Percentiles rank a stretch among this genome's conserved stretches.
These are phyloP conservation scores for Zele albiditarsus DNA, from an alignment of 2,888 invertebrate genomes.

Conservation along the genomic window DNA sequence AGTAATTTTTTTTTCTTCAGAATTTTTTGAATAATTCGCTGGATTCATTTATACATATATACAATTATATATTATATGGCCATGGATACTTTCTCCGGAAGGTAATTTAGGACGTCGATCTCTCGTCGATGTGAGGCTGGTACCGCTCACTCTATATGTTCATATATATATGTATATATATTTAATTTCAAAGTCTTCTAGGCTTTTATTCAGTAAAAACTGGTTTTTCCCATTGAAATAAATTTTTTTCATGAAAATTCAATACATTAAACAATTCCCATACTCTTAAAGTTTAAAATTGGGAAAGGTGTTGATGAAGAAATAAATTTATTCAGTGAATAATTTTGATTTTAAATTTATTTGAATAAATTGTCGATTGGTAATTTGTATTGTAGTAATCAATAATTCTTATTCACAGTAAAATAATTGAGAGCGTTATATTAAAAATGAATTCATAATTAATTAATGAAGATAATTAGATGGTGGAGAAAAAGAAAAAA, in stretches of 20 bases:
- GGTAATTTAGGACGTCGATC: slow-evolving; percentile 31
- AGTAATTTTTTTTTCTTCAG: slow-evolving; percentile 18
- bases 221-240: not conserved
- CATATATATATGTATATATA: slow-evolving; percentile 1
- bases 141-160: not conserved
- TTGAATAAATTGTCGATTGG: too few species aligned
- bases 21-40: not conserved
- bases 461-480: too few species aligned
- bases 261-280: not conserved
- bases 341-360: too few species aligned
- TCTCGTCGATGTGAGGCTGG: slow-evolving; percentile 11
- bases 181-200: slow-evolving; percentile 5
- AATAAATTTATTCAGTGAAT: too few species aligned
- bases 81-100: slow-evolving; percentile 24
- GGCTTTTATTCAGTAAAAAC: not conserved
- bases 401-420: too few species aligned
- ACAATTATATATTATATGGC: slow-evolving; percentile 3
- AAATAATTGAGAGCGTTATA: too few species aligned
- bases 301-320: not conserved
- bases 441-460: too few species aligned
- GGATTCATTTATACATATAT: slow-evolving; percentile 5
- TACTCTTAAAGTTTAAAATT: not conserved
- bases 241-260: not conserved
- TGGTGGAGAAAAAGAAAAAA: not conserved
- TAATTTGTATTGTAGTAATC: too few species aligned